Evolutionary conservation across 2,797 vertebrate genomes (phyloP).

Genomic region (Yasuhikotakia modesta): DNA sequence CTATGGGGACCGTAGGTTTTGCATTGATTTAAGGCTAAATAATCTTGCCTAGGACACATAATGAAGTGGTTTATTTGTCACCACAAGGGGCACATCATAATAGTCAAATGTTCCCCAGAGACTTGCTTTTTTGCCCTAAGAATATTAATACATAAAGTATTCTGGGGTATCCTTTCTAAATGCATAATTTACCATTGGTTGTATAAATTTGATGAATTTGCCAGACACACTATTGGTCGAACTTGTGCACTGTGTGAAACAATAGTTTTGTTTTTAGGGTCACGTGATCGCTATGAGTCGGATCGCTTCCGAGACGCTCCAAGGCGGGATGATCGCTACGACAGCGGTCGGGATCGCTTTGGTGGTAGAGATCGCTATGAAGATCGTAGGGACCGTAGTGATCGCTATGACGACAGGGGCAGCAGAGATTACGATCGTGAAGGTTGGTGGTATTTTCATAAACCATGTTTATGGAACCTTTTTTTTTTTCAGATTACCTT

Average conservation of each 20-base stretch:
- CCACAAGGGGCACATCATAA: too few species aligned
- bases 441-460: constrained; percentile 30
- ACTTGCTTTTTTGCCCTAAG: background rate
- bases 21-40: background rate
- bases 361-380: constrained; percentile 83
- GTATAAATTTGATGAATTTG: background rate
- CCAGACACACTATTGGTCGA: background rate
- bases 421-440: constrained; percentile 57
- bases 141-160: background rate
- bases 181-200: background rate
- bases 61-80: background rate
- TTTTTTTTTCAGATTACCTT: too few species aligned
- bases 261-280: constrained; percentile 73
- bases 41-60: background rate
- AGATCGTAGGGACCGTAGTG: constrained; percentile 80
- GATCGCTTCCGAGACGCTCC: constrained; percentile 85
- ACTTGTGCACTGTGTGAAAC: background rate
- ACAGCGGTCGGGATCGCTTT: constrained; percentile 77
- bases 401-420: constrained; percentile 47
- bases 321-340: constrained; percentile 83
- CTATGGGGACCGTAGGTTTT: constrained; percentile 84
- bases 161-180: background rate
- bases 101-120: too few species aligned
- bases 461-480: too few species aligned
- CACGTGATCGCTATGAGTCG: constrained; percentile 86